A percentile compares a stretch with the other conserved stretches of the same genome.
These are phyloP conservation scores for Chelonia mydas DNA, from an alignment of 2,797 vertebrate species.

Conservation along the genomic window DNA sequence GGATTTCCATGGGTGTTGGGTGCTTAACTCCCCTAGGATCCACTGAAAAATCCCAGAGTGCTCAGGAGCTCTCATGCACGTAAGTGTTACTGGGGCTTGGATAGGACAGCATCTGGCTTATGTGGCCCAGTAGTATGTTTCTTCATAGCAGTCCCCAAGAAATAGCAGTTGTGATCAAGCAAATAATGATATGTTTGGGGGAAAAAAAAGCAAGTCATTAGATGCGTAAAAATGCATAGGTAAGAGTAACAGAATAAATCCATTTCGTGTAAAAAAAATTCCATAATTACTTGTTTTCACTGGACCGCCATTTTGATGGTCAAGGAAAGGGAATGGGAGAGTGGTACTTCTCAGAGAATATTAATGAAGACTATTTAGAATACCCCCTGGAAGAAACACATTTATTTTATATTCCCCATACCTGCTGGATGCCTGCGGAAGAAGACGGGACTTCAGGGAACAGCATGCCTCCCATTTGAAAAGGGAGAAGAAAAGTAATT, in stretches of 20 bases:
- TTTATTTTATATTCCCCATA: background rate
- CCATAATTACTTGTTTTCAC: background rate
- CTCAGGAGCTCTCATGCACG: background rate
- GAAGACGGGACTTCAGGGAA: background rate
- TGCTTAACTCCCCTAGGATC: background rate
- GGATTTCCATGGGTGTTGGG: background rate
- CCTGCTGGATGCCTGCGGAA: background rate
- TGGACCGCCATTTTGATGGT: conserved; percentile 35
- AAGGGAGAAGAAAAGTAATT: background rate
- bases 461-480: background rate
- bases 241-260: conserved; percentile 54
- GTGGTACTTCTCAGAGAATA: conserved; percentile 2
- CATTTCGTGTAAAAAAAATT: conserved; percentile 11
- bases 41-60: background rate
- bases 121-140: background rate
- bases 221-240: conserved; percentile 41
- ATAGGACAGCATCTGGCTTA: background rate
- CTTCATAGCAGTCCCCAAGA: background rate
- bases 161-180: conserved; percentile 21
- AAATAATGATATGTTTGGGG: conserved; percentile 37
- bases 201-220: conserved; percentile 42
- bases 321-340: conserved; percentile 18
- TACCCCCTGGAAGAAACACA: background rate
- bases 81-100: background rate
- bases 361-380: background rate